Base-by-base conservation (phyloP, 1,140 invertebrate species). In the Leptonema lineaticorne region DNA sequence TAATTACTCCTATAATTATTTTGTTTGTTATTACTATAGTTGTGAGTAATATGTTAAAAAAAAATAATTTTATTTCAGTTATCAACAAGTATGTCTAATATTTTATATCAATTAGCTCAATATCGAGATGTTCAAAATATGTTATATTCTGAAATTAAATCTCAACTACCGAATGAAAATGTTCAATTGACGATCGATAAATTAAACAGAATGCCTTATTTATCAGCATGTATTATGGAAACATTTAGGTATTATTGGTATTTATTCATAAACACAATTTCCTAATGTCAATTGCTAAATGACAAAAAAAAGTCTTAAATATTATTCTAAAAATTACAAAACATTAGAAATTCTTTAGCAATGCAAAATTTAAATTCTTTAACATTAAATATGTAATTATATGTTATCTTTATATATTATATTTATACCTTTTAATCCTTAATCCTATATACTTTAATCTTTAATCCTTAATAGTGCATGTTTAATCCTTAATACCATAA, bases 101-200 rank as follows among this genome's bases (percentile, higher is more conserved):
- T 53, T 22, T 1, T 53, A 1, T 53, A 53, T 53, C 50, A 53
- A 53, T 24, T 53, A 14, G 20, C 50, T 1, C 20, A 26, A 22
- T 24, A 53, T 26, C 50, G 27, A 26, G 50, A 53, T 22, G 50
- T 53, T 11, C 50, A 53, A 26, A 24, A 53, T 53, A 53, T 53
- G 7, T 24, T 53, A 11, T 14, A 53, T 53, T 24, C 22, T 26
- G 22, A 53, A 24, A 26, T 53, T 7, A 22, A 2, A 24, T 22
- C 50, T 11, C 1, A 8, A 22, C 11, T 53, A 26, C 1, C 8
- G 27, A 53, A 18, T 20, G 18, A 53, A 1, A 53, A 53, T 26
- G 8, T 14, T 8, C 24, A 53, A 53, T 14, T 53, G 7, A 24
- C 20, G 1, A 4, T 7, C 0, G 22, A 53, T 7, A 24, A 22